Conservation (phyloP, 2,888 invertebrate species). For the Luffia ferchaultella region DNA sequence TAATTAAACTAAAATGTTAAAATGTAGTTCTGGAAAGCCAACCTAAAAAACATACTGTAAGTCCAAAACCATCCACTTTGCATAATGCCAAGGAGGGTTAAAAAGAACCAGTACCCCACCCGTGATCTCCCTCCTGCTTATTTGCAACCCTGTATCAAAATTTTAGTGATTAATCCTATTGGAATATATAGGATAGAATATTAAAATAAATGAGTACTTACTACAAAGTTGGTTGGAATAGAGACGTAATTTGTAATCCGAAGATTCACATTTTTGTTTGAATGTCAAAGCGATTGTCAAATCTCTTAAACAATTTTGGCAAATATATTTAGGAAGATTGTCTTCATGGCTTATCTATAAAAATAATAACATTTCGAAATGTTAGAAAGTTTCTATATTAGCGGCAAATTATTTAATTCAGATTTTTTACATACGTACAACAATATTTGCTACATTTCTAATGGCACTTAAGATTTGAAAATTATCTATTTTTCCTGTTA, state of each 20-base stretch:
- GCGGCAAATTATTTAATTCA: too few relatives aligned
- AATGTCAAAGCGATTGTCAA: slow-evolving; percentile 17
- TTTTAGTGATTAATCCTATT: too few relatives aligned
- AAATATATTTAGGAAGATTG: slow-evolving; percentile 19
- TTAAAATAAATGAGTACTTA: not conserved
- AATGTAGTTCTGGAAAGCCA: too few relatives aligned
- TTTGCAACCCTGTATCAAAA: too few relatives aligned
- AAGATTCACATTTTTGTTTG: slow-evolving; percentile 20
- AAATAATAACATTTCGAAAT: not conserved
- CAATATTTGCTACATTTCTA: slow-evolving; percentile 17
- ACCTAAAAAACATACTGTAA: too few relatives aligned
- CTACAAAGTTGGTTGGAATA: not conserved
- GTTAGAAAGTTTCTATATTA: too few relatives aligned
- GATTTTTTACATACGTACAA: slow-evolving; percentile 15
- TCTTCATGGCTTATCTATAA: slow-evolving; percentile 19
- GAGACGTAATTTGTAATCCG: slow-evolving; percentile 8
- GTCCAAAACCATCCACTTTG: too few relatives aligned
- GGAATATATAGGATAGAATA: too few relatives aligned
- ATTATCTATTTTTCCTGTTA: slow-evolving; percentile 17
- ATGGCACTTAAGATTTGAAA: slow-evolving; percentile 17
- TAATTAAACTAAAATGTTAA: too few relatives aligned
- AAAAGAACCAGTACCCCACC: too few relatives aligned
- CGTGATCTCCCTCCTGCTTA: too few relatives aligned
- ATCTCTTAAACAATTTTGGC: slow-evolving; percentile 18
- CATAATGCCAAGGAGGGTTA: too few relatives aligned